Base-by-base conservation (phyloP, 1,140 invertebrate species). In the Coptotermes formosanus region DNA sequence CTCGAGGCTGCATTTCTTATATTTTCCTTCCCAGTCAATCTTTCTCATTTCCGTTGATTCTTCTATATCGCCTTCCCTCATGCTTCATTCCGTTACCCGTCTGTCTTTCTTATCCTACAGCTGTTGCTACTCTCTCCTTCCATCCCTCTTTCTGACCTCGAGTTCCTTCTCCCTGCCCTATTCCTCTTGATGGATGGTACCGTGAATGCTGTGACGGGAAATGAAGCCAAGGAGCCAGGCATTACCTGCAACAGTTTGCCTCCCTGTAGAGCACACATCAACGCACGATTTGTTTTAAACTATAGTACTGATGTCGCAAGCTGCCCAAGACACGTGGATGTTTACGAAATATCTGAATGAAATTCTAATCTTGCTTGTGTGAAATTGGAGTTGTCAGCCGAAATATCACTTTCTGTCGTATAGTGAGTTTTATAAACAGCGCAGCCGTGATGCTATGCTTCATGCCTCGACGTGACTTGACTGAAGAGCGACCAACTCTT, bases 11-110 rank as follows among this genome's bases (percentile, higher is more conserved):
- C n/a, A 75, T 75, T 75, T 30, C n/a, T 75, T 75, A 75, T 75
- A 75, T 75, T 75, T 30, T 30, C 25, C n/a, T 75, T 75, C 64
- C n/a, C 25, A 30, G 64, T 30, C 64, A 75, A 30, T 30, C 3
- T n/a, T 75, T 75, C 64, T 75, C n/a, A 75, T 75, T 75, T 30
- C 64, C 64, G 64, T n/a, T 75, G 64, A 75, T 75, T 75, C 64
- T 75, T 8, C 25, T 11, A 12, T 64, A 64, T 64, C 59, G 59
- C 59, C 59, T n/a, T 64, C 21, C 21, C 59, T 30, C 64, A 75
- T 75, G 8, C 64, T 75, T 6, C 64, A 38, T n/a, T 75, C 64
- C 64, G 64, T 75, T 30, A 75, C 25, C n/a, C 14, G 25, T 30
- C 64, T 75, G 64, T n/a, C 64, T 30, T 75, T 16, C 64, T 75